phyloP scores from a whole-genome alignment of 2,113 vertebrate genomes.

The Sterna hirundo region DNA sequence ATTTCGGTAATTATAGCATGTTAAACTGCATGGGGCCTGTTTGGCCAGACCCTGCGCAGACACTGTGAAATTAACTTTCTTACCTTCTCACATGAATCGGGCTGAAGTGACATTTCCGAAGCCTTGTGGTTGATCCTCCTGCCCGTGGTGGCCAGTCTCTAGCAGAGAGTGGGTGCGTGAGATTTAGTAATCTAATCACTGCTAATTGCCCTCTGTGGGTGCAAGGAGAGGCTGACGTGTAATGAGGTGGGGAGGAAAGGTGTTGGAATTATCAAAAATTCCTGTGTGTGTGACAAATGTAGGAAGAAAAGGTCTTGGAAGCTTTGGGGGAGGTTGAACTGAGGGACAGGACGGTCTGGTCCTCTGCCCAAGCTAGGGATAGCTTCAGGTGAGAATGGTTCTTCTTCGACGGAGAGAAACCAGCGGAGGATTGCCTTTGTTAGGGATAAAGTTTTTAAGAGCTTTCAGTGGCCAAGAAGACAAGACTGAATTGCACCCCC shows the following conservation, averaged over 20 bases:
- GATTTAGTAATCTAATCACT: neutral
- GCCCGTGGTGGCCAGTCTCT: neutral
- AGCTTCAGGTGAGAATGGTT: neutral
- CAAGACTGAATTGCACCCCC: neutral
- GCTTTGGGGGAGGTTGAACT: neutral
- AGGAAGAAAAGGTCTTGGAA: neutral
- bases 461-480: neutral
- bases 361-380: neutral
- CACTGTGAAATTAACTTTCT: slow-evolving; percentile 86
- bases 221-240: neutral
- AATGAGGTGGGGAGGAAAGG: neutral
- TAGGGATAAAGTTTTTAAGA: neutral
- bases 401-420: neutral
- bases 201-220: neutral
- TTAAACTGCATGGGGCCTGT: slow-evolving; percentile 66
- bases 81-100: slow-evolving; percentile 54
- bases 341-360: neutral
- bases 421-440: neutral
- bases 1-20: slow-evolving; percentile 70
- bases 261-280: neutral
- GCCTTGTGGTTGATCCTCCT: neutral
- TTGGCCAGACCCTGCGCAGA: slow-evolving; percentile 75
- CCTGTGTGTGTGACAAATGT: neutral
- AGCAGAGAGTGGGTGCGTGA: neutral
- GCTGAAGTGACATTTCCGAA: slow-evolving; percentile 63